Conservation (phyloP, 2,113 vertebrate genomes). For the Dolichallabes microphthalmus region DNA sequence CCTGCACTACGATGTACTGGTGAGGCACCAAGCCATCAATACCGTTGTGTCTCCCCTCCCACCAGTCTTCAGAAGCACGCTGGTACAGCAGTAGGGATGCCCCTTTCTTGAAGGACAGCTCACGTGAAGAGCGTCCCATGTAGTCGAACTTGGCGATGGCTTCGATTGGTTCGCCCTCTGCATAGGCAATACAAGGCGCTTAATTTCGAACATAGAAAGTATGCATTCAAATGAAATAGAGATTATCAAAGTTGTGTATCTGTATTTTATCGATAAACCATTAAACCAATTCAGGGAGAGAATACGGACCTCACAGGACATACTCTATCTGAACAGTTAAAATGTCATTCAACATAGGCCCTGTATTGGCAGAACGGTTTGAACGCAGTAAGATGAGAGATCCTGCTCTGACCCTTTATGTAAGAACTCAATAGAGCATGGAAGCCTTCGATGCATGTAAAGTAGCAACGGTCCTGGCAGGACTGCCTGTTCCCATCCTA, state of each 20-base stretch:
- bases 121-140: conserved; percentile 88
- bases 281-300: conserved; percentile 44
- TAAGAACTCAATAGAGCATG: conserved; percentile 22
- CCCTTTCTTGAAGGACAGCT: conserved; percentile 97
- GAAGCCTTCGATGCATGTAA: conserved; percentile 37
- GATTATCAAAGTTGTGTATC: background rate
- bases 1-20: conserved; percentile 98
- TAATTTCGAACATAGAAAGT: background rate
- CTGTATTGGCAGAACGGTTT: conserved; percentile 29
- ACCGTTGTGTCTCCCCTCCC: conserved; percentile 97
- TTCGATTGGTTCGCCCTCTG: conserved; percentile 97
- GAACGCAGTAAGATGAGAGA: background rate
- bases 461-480: conserved; percentile 39
- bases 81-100: conserved; percentile 95
- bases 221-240: background rate
- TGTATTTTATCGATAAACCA: conserved; percentile 4
- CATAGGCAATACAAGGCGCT: conserved; percentile 31
- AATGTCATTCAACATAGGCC: conserved; percentile 40
- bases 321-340: conserved; percentile 59
- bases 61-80: conserved; percentile 97
- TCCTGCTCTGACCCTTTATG: conserved; percentile 10
- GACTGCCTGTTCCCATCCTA: conserved; percentile 35
- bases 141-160: conserved; percentile 99
- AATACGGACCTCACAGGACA: conserved; percentile 59
- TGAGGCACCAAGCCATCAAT: conserved; percentile 96